Base-by-base conservation (phyloP, 2,113 vertebrate species). In the Apteryx mantelli region DNA sequence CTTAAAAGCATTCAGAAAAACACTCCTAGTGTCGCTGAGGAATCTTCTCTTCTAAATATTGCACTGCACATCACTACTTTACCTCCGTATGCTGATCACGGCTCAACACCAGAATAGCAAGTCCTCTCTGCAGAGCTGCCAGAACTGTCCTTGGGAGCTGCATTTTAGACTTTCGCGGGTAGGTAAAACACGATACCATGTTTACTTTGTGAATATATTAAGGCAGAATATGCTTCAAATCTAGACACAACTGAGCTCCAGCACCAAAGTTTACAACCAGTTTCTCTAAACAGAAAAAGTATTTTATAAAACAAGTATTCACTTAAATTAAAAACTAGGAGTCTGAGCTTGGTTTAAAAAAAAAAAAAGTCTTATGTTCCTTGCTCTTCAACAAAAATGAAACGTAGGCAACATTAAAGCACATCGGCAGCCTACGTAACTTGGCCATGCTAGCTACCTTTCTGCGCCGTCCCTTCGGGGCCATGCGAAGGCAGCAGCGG, bases 301-400 rank as follows among this genome's bases (percentile, higher is more conserved):
- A 25, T 21, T 40, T 66, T 22, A 73, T 9, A 66, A 80, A 63
- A 22, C n/a, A 79, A 77, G 34, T 8, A 20, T 40, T 0, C 0
- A 63, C 52, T 20, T 3, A 0, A 22, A 58, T 82, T 3, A 44
- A 68, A 38, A 38, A 38, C 7, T 38, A 38, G 36, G 40, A 88
- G 4, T 25, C 38, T 9, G 8, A 84, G 12, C 3, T 25, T 34
- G 11, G 4, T 79, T 48, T 48, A 19, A 48, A 48, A 19, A 48
- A 18, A n/a, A n/a, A 53, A 69, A 66, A 42, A 38, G 36, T 17
- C 25, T 70, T 12, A 21, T 11, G 6, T 70, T 83, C 40, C 46
- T 86, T 40, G 24, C 44, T 92, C 53, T 76, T 26, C 36, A 86
- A 89, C 36, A 86, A 89, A 89, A 83, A 42, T 8, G 10, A 48